Evolutionary conservation across 2,797 vertebrate genomes (phyloP).

Genomic region (Acipenser oxyrinchus): DNA sequence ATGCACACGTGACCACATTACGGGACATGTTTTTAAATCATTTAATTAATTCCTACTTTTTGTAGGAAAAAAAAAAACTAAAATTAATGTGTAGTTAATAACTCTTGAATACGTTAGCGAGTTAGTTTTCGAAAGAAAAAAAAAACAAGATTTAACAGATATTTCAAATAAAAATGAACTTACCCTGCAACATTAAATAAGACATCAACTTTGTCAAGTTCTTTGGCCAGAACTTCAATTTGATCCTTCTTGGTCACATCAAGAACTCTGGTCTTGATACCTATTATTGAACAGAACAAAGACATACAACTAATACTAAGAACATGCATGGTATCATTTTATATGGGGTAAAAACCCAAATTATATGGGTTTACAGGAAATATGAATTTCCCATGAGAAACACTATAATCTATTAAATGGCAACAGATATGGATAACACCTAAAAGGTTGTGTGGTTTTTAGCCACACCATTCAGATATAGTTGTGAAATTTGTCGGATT

Average conservation of each 20-base stretch:
- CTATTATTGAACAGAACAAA: conserved; percentile 40
- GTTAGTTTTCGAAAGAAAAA: not conserved
- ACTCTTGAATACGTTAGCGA: no score
- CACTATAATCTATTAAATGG: not conserved
- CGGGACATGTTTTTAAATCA: not conserved
- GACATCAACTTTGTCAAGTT: conserved; percentile 75
- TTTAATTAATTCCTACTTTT: not conserved
- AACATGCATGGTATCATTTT: not conserved
- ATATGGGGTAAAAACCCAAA: not conserved
- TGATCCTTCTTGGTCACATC: conserved; percentile 85
- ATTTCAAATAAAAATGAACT: conserved; percentile 4
- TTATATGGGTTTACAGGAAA: not conserved
- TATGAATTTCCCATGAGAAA: no score
- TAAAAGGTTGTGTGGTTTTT: not conserved
- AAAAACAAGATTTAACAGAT: not conserved
- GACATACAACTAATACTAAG: not conserved
- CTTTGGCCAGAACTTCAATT: conserved; percentile 76
- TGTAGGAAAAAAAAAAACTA: not conserved
- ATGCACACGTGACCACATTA: not conserved
- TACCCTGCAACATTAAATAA: conserved; percentile 91
- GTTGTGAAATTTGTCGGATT: no score
- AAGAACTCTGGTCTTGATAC: conserved; percentile 73
- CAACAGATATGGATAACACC: not conserved
- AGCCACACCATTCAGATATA: no score
- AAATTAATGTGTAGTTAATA: no score